Base-by-base conservation (phyloP, 2,113 vertebrate species). In the Pimephales promelas region DNA sequence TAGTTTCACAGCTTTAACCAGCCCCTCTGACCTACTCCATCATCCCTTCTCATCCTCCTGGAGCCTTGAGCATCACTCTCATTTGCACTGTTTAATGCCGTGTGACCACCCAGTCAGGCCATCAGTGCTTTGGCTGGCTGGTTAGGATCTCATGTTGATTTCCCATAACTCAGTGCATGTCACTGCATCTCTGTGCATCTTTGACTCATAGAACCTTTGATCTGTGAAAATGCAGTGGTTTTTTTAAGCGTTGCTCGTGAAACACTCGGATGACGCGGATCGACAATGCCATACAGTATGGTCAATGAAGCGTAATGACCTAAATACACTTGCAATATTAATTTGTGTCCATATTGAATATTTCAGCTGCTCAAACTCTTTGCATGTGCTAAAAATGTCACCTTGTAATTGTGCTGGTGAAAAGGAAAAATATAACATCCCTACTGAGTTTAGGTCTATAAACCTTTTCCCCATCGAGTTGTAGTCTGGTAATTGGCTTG, bases 401-500 rank as follows among this genome's bases (percentile, higher is more conserved):
- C 22, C 52, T 66, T 49, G 26, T 49, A 45, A 82, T 57, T 43
- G 70, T 28, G 45, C 28, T 49, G 26, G 64, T 61, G 54, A 40
- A 72, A 79, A 72, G 26, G 16, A 85, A 68, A 52, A 81, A 68
- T 31, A n/a, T 22, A 20, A 52, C 24, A 3, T 78, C 76, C 64
- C 54, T 36, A 64, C 47, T n/a, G 54, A 77, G 8, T 64, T 76
- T 47, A 68, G 28, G 47, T 64, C 64, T 43, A 68, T 84, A 66
- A 82, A 72, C 56, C 66, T 34, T 61, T 54, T 40, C 36, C 31
- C 40, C 24, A 13, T 22, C 10, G 16, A 26, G 31, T 82, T 84
- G 70, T 66, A 36, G 34, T 76, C 31, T 68, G 56, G 64, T 87
- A 82, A 84, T 82, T 82, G 83, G 79, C 24, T 79, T 24, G 54